Conservation (phyloP, 2,888 invertebrate genomes). For the Caenorhabditis angaria region DNA sequence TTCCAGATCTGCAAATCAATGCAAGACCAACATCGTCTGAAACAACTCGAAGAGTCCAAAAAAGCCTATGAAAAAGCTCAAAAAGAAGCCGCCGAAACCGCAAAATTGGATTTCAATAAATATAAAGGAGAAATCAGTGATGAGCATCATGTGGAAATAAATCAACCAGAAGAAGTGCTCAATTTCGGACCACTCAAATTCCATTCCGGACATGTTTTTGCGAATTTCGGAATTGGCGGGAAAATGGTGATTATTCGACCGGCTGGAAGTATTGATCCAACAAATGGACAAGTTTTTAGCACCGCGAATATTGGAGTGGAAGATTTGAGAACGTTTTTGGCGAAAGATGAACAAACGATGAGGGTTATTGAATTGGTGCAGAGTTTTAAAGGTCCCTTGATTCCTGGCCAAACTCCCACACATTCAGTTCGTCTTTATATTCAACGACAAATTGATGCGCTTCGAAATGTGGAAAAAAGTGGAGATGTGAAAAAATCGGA, state of each 20-base stretch:
- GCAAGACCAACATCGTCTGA: conserved; percentile 36
- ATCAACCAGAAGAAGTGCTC: conserved; percentile 32
- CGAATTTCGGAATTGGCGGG: conserved; percentile 47
- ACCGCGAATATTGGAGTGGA: conserved; percentile 37
- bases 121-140: conserved; percentile 19
- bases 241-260: conserved; percentile 38
- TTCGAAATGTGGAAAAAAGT: conserved; percentile 36
- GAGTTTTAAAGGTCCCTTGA: conserved; percentile 49
- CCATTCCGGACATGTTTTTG: conserved; percentile 43
- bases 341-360: conserved; percentile 37
- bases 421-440: conserved; percentile 63
- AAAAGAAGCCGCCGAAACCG: conserved; percentile 29
- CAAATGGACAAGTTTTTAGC: conserved; percentile 19
- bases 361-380: conserved; percentile 49
- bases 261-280: conserved; percentile 20
- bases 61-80: conserved; percentile 34
- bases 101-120: conserved; percentile 35
- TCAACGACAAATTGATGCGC: conserved; percentile 62
- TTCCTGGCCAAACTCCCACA: conserved; percentile 45
- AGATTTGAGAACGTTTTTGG: conserved; percentile 33
- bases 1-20: conserved; percentile 46
- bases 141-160: conserved; percentile 14
- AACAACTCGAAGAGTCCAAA: conserved; percentile 30
- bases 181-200: conserved; percentile 43
- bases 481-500: conserved; percentile 41